Base-by-base conservation (phyloP, 2,113 vertebrate species). In the Rhegmatorhina hoffmannsi region DNA sequence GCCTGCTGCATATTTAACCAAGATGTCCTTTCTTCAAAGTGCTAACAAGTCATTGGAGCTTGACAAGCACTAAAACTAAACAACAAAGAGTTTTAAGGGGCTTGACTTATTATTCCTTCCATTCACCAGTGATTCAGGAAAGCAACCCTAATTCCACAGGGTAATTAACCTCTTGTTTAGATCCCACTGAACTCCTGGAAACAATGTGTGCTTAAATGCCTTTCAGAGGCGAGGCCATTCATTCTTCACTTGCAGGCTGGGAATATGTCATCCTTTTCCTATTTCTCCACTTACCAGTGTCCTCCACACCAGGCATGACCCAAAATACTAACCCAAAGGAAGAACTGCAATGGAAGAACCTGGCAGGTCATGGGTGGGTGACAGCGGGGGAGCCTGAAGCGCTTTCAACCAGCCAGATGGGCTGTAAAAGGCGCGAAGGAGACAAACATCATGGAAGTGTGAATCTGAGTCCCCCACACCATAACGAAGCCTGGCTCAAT, bases 1-100 rank as follows among this genome's bases (percentile, higher is more conserved):
- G 76, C 72, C 66, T 96, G 90, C 34, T 93, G 96, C 95, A 92
- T 95, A 93, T 94, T 96, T 94, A 92, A 92, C 85, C 77, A 92
- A 90, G 63, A 94, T 69, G 80, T 58, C 77, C 43, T 92, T 96
- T 84, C 77, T 84, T 87, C 76, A 33, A 89, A 90, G 77, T 50
- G 66, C 53, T 89, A 94, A 90, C 86, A 82, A 93, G 76, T 82
- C 86, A 87, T 3, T 76, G 84, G 83, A 96, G 88, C 93, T 95
- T 90, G 90, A 92, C 89, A 92, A 93, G 88, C 77, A 89, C 77
- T 90, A 82, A 84, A 96, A 90, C 89, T 59, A 87, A 93, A 86
- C 68, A 93, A 90, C 60, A 38, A 79, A 78, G 67, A 70, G 44
- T 96, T 96, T 95, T 62, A 84, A 94, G 66, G 3, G 76, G 44